A percentile compares a stretch with the other conserved stretches of the same genome.
phyloP scores from a whole-genome alignment of 2,113 vertebrate genomes.

The Calypte anna region DNA sequence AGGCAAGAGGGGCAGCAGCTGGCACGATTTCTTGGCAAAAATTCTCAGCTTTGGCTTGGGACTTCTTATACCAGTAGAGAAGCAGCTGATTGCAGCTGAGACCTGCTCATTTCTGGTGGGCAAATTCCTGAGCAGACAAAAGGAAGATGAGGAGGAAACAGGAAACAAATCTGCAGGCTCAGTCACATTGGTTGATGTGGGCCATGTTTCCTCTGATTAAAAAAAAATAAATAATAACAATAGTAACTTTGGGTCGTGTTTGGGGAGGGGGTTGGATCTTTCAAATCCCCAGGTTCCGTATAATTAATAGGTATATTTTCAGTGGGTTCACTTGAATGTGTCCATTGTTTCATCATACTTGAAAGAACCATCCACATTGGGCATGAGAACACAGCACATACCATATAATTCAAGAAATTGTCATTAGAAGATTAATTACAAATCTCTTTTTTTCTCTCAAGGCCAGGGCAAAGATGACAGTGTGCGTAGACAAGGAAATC shows the following conservation, averaged over 20 bases:
- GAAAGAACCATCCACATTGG: not conserved
- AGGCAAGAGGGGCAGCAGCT: constrained; percentile 21
- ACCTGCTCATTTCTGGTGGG: constrained; percentile 25
- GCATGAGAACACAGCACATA: not conserved
- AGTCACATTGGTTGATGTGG: constrained; percentile 22
- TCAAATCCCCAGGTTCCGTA: not conserved
- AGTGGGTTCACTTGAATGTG: not conserved
- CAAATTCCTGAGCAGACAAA: not conserved
- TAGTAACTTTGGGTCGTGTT: not conserved
- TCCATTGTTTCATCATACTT: constrained; percentile 9
- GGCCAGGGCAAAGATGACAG: not conserved
- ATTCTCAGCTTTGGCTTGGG: constrained; percentile 5
- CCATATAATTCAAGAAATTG: not conserved
- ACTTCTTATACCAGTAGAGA: not conserved
- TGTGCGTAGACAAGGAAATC: not conserved
- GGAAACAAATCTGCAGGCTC: constrained; percentile 14
- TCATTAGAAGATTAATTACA: not conserved
- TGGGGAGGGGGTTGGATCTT: not conserved
- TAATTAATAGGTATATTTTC: not conserved
- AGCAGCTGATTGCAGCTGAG: constrained; percentile 44
- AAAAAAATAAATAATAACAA: not conserved
- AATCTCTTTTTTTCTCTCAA: not conserved
- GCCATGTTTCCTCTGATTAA: not conserved
- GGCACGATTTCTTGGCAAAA: not conserved
- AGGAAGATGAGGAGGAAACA: constrained; percentile 44